Evolutionary conservation across 2,113 vertebrate genomes (phyloP), one percentile per base, ranked within the genome.

Genomic region (Rhinopomastus cyanomelas): DNA sequence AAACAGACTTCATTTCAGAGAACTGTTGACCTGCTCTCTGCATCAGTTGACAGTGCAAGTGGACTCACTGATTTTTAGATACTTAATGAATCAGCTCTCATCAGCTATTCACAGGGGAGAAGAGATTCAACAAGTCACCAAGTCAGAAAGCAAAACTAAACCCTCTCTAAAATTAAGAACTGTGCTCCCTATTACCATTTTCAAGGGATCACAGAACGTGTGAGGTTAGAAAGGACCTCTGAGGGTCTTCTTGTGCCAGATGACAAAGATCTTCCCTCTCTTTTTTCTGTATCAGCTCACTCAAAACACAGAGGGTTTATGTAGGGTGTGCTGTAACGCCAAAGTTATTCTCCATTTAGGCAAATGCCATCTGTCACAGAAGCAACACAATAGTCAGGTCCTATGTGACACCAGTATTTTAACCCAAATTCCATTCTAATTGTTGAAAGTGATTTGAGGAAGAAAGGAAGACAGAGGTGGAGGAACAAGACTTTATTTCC

Each of bases 151-250:
- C 3, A 82, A 66, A 87, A 59, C 4, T 22, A 36, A 10, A 30
- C 1, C 7, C 9, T n/a, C 11, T 67, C 36, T 62, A 67, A 93
- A 42, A 11, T 9, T 44, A 57, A 19, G 42, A 32, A 36, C 1
- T 14, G 8, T 2, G 0, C 14, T 52, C 0, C 0, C 1, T 79
- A 21, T 65, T n/a, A 37, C 5, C 6, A 30, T 30, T 26, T n/a
- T 71, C 49, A 39, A 7, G 39, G 36, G 62, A 39, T 30, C 25
- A 72, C 1, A 52, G 17, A 75, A 56, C 9, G 30, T 2, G 2
- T 32, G 25, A 46, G 7, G 5, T 7, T 68, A 15, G 53, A 53
- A 75, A 7, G 11, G 4, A 32, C 5, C 8, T 51, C 42, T 62
- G 23, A 16, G 56, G 7, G 27, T 12, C 17, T 0, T 26, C 26